phyloP scores from a whole-genome alignment of 2,888 invertebrate species.

The Agonum fuliginosum region DNA sequence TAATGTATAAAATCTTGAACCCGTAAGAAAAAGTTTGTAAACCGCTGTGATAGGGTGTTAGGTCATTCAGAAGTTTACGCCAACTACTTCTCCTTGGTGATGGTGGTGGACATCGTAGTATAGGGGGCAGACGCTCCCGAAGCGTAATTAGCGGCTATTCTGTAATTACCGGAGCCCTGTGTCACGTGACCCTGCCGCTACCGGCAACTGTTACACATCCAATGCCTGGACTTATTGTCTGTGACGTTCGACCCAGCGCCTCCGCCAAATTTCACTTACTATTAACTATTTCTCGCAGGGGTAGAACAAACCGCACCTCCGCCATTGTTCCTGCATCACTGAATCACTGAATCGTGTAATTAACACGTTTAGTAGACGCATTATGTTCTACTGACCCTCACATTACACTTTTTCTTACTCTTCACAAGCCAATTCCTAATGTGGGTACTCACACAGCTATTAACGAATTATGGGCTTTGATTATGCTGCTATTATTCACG shows the following conservation, averaged over 20 bases:
- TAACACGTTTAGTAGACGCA: background rate
- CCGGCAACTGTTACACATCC: conserved; percentile 67
- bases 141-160: conserved; percentile 69
- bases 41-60: conserved; percentile 38
- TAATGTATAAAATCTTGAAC: too few relatives aligned
- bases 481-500: too few relatives aligned
- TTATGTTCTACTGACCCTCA: background rate
- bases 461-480: background rate
- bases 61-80: conserved; percentile 53
- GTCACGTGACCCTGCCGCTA: conserved; percentile 70
- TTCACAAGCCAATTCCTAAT: background rate
- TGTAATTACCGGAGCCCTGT: conserved; percentile 68
- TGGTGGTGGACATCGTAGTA: background rate
- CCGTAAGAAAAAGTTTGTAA: too few relatives aligned
- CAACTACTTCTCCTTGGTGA: conserved; percentile 30
- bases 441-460: too few relatives aligned
- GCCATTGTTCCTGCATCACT: conserved; percentile 3
- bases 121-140: conserved; percentile 14
- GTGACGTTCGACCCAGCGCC: conserved; percentile 64
- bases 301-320: background rate
- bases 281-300: conserved; percentile 55
- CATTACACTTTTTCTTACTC: conserved; percentile 15
- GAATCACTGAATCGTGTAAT: conserved; percentile 25
- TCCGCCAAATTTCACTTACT: conserved; percentile 56
- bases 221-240: conserved; percentile 69